A percentile compares a stretch with the other conserved stretches of the same genome.
Evolutionary conservation across 2,888 invertebrate species (phyloP).

Genomic region (Cataglyphis cursor): DNA sequence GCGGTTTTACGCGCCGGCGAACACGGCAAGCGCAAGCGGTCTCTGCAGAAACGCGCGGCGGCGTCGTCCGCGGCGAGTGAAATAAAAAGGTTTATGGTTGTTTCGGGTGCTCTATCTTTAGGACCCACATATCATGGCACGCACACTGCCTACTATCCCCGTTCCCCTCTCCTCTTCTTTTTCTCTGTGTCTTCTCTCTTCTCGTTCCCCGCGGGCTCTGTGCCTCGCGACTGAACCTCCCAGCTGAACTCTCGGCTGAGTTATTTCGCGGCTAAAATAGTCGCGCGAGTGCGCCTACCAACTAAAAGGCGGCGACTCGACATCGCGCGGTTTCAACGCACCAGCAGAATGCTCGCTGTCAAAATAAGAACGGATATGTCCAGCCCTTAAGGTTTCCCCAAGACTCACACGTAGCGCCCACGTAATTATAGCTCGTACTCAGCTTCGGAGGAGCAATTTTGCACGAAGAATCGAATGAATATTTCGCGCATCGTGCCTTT

Average conservation of each 20-base stretch:
- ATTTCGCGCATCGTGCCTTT: background rate
- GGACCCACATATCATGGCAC: slow-evolving; percentile 82
- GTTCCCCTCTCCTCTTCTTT: slow-evolving; percentile 57
- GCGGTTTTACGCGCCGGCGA: slow-evolving; percentile 26
- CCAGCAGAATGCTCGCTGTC: slow-evolving; percentile 60
- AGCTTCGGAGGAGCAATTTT: background rate
- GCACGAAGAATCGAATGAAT: background rate
- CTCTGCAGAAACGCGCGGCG: slow-evolving; percentile 41
- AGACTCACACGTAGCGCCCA: slow-evolving; percentile 22
- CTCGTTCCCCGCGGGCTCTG: slow-evolving; percentile 33
- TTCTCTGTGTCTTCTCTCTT: slow-evolving; percentile 20
- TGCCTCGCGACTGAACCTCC: slow-evolving; percentile 69
- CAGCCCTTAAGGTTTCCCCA: slow-evolving; percentile 38
- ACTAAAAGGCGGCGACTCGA: slow-evolving; percentile 68
- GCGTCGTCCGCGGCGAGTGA: slow-evolving; percentile 62
- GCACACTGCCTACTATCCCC: slow-evolving; percentile 64
- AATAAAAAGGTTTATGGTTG: slow-evolving; percentile 81
- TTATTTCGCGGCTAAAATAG: slow-evolving; percentile 86
- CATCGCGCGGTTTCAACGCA: slow-evolving; percentile 68
- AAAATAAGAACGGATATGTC: slow-evolving; percentile 40
- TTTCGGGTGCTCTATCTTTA: slow-evolving; percentile 84
- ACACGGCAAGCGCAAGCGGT: slow-evolving; percentile 39
- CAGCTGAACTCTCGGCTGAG: slow-evolving; percentile 79
- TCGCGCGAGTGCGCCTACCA: slow-evolving; percentile 77
- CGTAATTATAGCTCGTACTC: slow-evolving; percentile 44